Evolutionary conservation across 2,888 invertebrate genomes (phyloP).

Genomic region (Phorcus lineatus): DNA sequence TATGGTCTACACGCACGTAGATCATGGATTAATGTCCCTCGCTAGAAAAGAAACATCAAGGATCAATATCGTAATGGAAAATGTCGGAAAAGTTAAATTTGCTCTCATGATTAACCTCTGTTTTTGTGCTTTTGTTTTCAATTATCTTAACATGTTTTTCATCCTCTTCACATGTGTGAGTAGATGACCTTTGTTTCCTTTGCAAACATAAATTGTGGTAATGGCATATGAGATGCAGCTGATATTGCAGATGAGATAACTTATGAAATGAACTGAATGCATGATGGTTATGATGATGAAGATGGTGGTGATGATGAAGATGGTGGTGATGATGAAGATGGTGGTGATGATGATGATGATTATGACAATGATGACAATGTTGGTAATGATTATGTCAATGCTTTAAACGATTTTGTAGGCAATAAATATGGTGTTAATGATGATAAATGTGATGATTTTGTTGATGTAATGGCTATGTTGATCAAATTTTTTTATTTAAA

Average conservation of each 20-base stretch:
- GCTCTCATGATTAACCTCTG: neutral
- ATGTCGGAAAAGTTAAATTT: neutral
- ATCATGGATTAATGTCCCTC: too few species aligned
- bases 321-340: neutral
- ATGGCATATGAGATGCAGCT: too few species aligned
- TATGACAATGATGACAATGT: neutral
- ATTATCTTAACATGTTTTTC: neutral
- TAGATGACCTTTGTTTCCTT: neutral
- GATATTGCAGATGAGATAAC: too few species aligned
- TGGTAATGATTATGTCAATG: neutral
- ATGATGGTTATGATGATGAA: too few species aligned
- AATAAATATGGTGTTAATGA: too few species aligned
- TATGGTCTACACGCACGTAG: too few species aligned
- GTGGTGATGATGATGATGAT: constrained; percentile 5
- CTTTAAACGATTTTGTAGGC: too few species aligned
- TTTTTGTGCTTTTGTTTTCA: neutral
- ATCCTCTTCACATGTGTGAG: neutral
- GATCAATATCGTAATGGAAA: too few species aligned
- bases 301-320: too few species aligned
- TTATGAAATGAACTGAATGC: too few species aligned
- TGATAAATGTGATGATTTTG: neutral
- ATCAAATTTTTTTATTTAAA: neutral
- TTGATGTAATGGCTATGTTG: neutral
- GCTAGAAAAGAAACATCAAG: too few species aligned
- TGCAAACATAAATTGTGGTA: too few species aligned